These are phyloP conservation scores for Leptarthrus brevirostris DNA, from an alignment of 2,888 invertebrate species.

Conservation along the genomic window DNA sequence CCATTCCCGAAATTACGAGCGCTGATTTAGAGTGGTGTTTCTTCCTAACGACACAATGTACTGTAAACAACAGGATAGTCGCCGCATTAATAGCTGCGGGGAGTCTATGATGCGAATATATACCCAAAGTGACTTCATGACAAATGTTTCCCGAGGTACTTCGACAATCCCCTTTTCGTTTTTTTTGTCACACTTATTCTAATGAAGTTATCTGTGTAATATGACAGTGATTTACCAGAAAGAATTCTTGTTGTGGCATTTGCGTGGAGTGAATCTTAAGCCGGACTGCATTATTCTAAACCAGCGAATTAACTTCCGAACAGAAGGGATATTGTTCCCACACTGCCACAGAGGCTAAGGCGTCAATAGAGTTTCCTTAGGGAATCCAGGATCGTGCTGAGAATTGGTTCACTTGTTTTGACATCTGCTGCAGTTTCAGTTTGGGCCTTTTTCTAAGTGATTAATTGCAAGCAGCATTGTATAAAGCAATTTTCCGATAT, in stretches of 20 bases:
- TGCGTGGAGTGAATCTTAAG: neutral
- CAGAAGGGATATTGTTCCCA: neutral
- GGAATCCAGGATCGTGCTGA: conserved; percentile 1
- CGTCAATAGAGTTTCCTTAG: neutral
- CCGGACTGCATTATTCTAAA: neutral
- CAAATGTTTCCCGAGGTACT: conserved; percentile 45
- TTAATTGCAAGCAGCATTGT: neutral
- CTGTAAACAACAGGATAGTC: conserved; percentile 36
- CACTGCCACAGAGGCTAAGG: neutral
- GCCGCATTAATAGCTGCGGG: conserved; percentile 31
- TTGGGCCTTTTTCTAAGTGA: neutral
- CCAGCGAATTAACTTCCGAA: neutral
- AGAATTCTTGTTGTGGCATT: neutral
- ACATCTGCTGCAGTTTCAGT: conserved; percentile 31
- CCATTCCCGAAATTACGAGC: conserved; percentile 61
- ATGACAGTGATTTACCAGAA: conserved; percentile 2
- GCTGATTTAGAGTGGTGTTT: conserved; percentile 57
- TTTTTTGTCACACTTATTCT: conserved; percentile 39
- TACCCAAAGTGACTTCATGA: conserved; percentile 15
- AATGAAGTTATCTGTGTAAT: conserved; percentile 42
- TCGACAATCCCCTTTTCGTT: neutral
- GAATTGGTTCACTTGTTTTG: conserved; percentile 23
- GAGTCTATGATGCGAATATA: conserved; percentile 12
- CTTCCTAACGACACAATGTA: conserved; percentile 36
- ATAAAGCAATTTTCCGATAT: too few species aligned